Evolutionary conservation across 2,797 vertebrate species (phyloP), one percentile per base, ranked within the genome.

Genomic region (Philypnodon macrostomus): DNA sequence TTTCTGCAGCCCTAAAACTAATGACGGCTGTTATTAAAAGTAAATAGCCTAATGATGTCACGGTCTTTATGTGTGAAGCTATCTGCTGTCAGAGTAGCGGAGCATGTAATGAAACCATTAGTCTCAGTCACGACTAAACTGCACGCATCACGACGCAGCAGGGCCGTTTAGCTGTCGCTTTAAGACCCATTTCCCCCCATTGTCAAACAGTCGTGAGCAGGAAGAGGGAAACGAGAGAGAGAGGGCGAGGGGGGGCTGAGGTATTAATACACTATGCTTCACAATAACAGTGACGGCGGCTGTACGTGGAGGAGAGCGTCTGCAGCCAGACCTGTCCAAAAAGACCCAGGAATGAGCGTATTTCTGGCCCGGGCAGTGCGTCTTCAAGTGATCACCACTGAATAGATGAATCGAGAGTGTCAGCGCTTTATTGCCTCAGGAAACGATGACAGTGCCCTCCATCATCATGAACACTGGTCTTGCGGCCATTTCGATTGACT

Each of bases 161-260:
- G 50, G 50, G 1, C 16, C 13, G 55, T 53, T 53, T 27, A 46
- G 85, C 93, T 92, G 93, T 90, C 90, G 85, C 92, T 92, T 94
- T 95, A 94, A 97, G 92, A 87, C 90, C 89, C 83, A 90, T 96
- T 96, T 97, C 94, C 94, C 92, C 91, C 91, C 85, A 95, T 96
- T 95, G 95, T 97, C 91, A 90, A 91, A 90, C 86, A 89, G 91
- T 92, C 92, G 94, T 92, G 93, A 94, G 92, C 93, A 98, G 95
- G 96, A 96, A 98, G 93, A 90, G 92, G 92, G 92, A 95, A 94
- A 93, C 91, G 93, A 94, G 92, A 93, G 90, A 17, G 91, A 79
- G 85, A 90, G 87, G 73, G 63, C 40, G 63, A 71, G 69, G 58
- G 53, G 34, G 74, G 80, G 60, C 53, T 57, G 62, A 66, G 63